Evolutionary conservation across 2,888 invertebrate species (phyloP), one percentile per base, ranked within the genome.

Genomic region (Caprella mutica): DNA sequence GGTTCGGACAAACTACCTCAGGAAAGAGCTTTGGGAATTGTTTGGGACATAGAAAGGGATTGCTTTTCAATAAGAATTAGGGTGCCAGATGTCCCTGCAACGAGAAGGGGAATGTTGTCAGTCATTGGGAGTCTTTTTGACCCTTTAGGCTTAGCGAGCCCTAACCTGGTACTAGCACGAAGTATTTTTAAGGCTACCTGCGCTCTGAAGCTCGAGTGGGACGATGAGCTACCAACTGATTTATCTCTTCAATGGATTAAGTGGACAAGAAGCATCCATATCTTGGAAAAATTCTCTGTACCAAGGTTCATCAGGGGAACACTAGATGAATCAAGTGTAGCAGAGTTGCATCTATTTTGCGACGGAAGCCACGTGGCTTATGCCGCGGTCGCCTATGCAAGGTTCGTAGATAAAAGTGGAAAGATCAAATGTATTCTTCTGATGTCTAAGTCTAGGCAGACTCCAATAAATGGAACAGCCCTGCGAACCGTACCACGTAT

Each of bases 41-140:
- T 30, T 6, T 55, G 55, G 55, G 29, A 51, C 23, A 48, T 42
- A 19, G 55, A 30, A 8, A 3, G n/a, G 4, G 55, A 55, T 29
- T 8, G 6, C 5, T 40, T 40, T 6, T 6, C 5, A 17, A 19
- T 12, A 6, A 40, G 17, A 5, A 5, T 40, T 5, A 40, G 21
- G 17, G 6, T 8, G 40, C 6, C 40, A 17, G 6, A 5, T 21
- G 5, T 19, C 6, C 12, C 14, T 8, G n/a, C n/a, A 5, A 40
- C 40, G 6, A 8, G 40, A 9, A 8, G 40, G 17, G n/a, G 21
- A 5, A 5, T 40, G n/a, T n/a, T 40, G n/a, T 19, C 17, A 6
- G n/a, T n/a, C 6, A 17, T 40, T 40, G 40, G 17, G 21, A 19
- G 17, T 8, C 14, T 40, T 12, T 40, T 19, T 21, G 40, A 40